Conservation (phyloP, 2,113 vertebrate genomes). For the Illadopsis cleaveri region DNA sequence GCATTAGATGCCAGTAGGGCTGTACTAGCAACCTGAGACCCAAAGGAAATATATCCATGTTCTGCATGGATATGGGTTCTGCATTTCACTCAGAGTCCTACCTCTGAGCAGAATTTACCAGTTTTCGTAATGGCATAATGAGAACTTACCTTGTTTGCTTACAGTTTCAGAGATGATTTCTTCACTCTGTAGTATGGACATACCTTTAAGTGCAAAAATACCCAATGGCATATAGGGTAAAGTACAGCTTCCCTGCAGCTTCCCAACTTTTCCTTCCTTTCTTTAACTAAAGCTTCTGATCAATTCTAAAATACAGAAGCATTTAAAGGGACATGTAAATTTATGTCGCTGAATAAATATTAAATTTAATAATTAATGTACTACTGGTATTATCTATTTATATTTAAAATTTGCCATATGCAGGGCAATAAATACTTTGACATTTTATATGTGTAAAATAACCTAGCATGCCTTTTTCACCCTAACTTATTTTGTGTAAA, state of each 20-base stretch:
- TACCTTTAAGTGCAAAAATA: background rate
- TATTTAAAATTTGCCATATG: background rate
- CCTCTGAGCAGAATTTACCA: background rate
- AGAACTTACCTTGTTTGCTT: background rate
- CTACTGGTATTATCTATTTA: background rate
- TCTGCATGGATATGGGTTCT: background rate
- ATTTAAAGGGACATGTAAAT: background rate
- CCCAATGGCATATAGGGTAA: background rate
- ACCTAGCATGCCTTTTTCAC: conserved; percentile 18
- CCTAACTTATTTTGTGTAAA: conserved; percentile 25
- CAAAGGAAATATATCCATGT: background rate
- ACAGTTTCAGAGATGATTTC: background rate
- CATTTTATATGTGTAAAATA: conserved; percentile 15
- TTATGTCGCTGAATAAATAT: conserved; percentile 14
- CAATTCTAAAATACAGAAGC: background rate
- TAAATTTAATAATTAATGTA: conserved; percentile 11
- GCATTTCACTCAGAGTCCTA: background rate
- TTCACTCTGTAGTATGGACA: background rate
- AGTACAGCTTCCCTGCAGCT: background rate
- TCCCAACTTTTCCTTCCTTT: background rate
- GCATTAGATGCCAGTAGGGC: background rate
- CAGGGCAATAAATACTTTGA: conserved; percentile 17
- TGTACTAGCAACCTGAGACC: background rate
- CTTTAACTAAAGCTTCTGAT: background rate
- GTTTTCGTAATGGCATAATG: background rate